A percentile compares a stretch with the other conserved stretches of the same genome.
phyloP scores from a whole-genome alignment of 1,140 invertebrate genomes.

The Centruroides sculpturatus region DNA sequence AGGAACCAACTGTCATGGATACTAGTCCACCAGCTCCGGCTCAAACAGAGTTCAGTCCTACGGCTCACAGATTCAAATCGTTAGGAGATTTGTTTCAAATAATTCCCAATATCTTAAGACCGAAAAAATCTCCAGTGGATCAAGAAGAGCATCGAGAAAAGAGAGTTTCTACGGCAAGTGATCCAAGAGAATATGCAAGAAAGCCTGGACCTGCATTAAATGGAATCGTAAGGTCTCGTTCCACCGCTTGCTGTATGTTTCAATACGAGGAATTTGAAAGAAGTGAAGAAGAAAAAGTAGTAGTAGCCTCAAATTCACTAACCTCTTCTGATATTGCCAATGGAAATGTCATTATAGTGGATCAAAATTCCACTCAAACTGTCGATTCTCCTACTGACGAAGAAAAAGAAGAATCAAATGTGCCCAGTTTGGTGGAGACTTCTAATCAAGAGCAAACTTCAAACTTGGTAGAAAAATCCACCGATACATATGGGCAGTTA shows the following conservation, averaged over 20 bases:
- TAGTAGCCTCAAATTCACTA: background rate
- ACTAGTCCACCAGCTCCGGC: slow-evolving; percentile 5
- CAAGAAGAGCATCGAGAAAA: slow-evolving; percentile 36
- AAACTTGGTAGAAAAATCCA: no score
- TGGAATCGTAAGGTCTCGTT: slow-evolving; percentile 22
- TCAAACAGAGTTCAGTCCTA: background rate
- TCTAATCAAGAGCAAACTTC: no score
- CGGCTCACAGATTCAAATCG: slow-evolving; percentile 52
- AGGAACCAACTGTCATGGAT: slow-evolving; percentile 24
- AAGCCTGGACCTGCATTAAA: slow-evolving; percentile 7
- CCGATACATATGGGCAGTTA: no score
- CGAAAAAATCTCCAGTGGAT: slow-evolving; percentile 7
- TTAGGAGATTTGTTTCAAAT: slow-evolving; percentile 55
- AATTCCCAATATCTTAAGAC: slow-evolving; percentile 20
- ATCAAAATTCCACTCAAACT: background rate
- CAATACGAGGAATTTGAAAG: background rate
- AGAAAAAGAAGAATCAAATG: no score
- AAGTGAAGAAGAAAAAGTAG: no score
- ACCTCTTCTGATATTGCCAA: background rate
- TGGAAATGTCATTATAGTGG: background rate
- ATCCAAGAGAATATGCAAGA: slow-evolving; percentile 12
- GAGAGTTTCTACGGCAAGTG: slow-evolving; percentile 16
- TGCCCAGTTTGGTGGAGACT: no score
- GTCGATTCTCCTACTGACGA: no score
- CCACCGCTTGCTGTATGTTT: slow-evolving; percentile 19